Base-by-base conservation (phyloP, 2,888 invertebrate species). In the Melinaea marsaeus region DNA sequence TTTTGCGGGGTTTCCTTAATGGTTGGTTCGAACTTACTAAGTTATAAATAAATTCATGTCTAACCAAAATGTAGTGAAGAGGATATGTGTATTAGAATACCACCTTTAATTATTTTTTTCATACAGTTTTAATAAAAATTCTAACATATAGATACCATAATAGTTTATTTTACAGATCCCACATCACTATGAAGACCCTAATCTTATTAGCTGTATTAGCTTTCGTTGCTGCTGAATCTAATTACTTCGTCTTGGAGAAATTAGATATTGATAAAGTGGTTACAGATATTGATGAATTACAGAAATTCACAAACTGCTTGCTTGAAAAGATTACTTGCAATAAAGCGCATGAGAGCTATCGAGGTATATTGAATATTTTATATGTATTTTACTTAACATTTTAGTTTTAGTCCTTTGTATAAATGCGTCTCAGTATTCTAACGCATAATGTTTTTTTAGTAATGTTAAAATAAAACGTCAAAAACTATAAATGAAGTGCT, bases 331-430 rank as follows among this genome's bases (percentile, higher is more conserved):
- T 9, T 32, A 22, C 51, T 51, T 51, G 51, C 51, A 56, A 34
- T 35, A 35, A 56, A 5, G 55, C 35, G 5, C 35, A 37, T n/a
- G 55, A 51, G 11, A 32, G 32, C 32, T 51, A 51, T 51, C 22
- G 51, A 74, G 79, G 86, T 86, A 65, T 56, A 68, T 70, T 61
- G 35, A 55, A 0, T 47, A 4, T 51, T 22, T 51, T 22, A 22
- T 22, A 51, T 22, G 32, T 13, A 46, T 55, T 37, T 42, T 5
- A 9, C 22, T 22, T 22, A 22, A 22, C 22, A 22, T 22, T 22
- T 22, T 22, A 22, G 22, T 22, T 22, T 22, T 22, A 22, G 22
- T 42, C 9, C 3, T 9, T 42, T 42, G 7, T 42, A 22, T 22
- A 22, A 22, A 22, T 22, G 1, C 22, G 22, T 22, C 22, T 22